Evolutionary conservation across 2,888 invertebrate species (phyloP), one percentile per base, ranked within the genome.

Genomic region (Mantis religiosa): DNA sequence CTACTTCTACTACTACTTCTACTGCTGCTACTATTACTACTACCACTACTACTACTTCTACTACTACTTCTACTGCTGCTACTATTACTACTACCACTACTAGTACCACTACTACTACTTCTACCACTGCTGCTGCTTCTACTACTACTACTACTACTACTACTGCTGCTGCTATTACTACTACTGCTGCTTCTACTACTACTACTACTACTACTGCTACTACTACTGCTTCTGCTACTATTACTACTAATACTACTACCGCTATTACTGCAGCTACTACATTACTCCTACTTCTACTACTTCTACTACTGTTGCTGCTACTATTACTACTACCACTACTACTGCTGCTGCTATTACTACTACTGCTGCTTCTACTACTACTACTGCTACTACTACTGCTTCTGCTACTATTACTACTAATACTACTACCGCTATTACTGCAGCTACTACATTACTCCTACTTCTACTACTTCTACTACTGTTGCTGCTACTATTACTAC

Each of bases 381-480:
- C 84, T 88, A 14, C 91, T 90, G 89, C 90, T 88, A 12, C 20
- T 84, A 28, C 89, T 90, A 27, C 89, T 89, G 27, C 88, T 86
- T 25, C 89, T 89, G n/a, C 86, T 87, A 28, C 84, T 88, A 71
- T 28, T 82, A 27, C 89, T 85, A 41, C 87, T 54, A 27, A 87
- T 71, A 28, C 88, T 81, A n/a, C 47, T 84, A 15, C 89, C 84
- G n/a, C 88, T 89, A 54, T 81, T 84, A 7, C 84, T 88, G 41
- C 12, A 89, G 83, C 81, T 87, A 83, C 87, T 89, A 30, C 91
- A 90, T 89, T 85, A 15, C 89, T 87, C n/a, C 90, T 89, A 93
- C 93, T 93, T 93, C 9, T 94, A 93, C 90, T 94, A 20, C 93
- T 93, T 87, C 93, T 89, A 28, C 90, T 92, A 15, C 92, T 94